Conservation (phyloP, 2,113 vertebrate species). For the Gymnorhina tibicen region DNA sequence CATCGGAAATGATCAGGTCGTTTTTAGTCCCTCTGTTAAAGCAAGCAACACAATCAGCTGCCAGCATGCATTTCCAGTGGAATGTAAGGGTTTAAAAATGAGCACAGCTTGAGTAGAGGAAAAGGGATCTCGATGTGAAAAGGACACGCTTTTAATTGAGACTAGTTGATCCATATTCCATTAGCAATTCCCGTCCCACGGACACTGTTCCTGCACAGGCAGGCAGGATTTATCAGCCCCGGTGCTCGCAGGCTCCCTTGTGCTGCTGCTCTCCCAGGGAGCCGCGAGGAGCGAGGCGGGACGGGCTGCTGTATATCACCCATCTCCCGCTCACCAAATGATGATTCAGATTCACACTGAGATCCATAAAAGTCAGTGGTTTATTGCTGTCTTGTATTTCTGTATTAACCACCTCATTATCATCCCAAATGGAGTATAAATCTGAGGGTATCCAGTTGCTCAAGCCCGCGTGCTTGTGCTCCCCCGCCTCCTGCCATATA, state of each 20-base stretch:
- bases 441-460: conserved; percentile 57
- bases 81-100: background rate
- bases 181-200: background rate
- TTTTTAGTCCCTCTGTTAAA: background rate
- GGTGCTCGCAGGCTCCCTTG: background rate
- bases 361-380: conserved; percentile 68
- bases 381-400: conserved; percentile 70
- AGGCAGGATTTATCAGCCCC: conserved; percentile 20
- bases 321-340: conserved; percentile 47
- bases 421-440: conserved; percentile 69
- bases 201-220: background rate
- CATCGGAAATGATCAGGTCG: background rate
- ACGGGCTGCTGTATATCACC: conserved; percentile 47
- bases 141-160: conserved; percentile 16
- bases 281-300: background rate
- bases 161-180: background rate
- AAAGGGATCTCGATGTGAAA: background rate
- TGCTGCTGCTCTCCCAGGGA: conserved; percentile 31
- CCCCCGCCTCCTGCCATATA: background rate
- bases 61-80: rapidly evolving
- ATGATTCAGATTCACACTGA: conserved; percentile 65
- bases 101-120: background rate
- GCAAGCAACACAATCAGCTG: background rate
- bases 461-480: background rate
- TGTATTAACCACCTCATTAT: conserved; percentile 74